Base-by-base conservation (phyloP, 2,113 vertebrate species). In the Phrynosoma platyrhinos region DNA sequence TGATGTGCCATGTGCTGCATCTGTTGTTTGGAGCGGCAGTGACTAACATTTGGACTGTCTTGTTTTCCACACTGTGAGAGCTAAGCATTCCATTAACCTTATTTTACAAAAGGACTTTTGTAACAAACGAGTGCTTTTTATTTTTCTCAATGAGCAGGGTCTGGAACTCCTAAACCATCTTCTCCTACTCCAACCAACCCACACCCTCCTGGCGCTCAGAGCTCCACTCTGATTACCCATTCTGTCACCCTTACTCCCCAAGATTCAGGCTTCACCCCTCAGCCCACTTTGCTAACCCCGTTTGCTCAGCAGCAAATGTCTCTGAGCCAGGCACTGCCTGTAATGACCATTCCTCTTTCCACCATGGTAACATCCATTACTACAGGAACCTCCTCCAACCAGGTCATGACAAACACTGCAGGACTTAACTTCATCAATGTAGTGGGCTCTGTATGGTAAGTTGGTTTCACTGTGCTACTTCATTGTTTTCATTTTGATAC, bases 401-500 rank as follows among this genome's bases (percentile, higher is more conserved):
- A 98, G 96, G 98, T 99, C 96, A 98, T 98, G 98, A 96, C 98
- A 94, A 98, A 98, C 95, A 94, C 98, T 71, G 94, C 98, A 81
- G 98, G 98, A 92, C 98, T 99, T 95, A 99, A 99, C 95, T 98
- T 99, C 97, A 98, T 99, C 97, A 99, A 98, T 92, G 98, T 99
- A 94, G 98, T 99, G 96, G 97, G 98, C 97, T 97, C 98, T 52
- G 98, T 98, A 90, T 99, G 99, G 98, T 99, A 97, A 98, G 98
- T 96, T 84, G 87, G 69, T 80, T 88, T n/a, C 14, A 7, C 25
- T 42, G 27, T 20, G 8, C 77, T 90, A 88, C 74, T 72, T 85
- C 82, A 76, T 90, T 25, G 16, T 32, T 88, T 66, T 76, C 52
- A 21, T 47, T n/a, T 52, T 53, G 8, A 25, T 16, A 66, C 25